Base-by-base conservation (phyloP, 1,140 invertebrate species). In the Charaxes varanes region DNA sequence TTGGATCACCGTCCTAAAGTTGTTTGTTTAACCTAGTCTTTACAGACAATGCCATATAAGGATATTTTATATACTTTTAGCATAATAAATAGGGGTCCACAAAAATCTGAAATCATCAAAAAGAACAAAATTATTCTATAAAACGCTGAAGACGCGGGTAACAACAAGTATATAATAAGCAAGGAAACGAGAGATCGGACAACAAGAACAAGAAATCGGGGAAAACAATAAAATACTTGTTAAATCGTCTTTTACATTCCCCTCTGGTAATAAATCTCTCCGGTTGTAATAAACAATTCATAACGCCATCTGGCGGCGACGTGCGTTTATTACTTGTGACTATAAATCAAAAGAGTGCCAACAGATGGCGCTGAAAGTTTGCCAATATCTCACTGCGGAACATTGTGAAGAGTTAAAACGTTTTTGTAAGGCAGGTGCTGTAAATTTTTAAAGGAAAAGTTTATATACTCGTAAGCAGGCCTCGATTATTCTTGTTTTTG, bases 301-400 rank as follows among this genome's bases (percentile, higher is more conserved):
- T 51, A 53, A 31, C 53, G 71, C 69, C 76, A 77, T 80, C 76
- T 80, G 72, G 60, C 28, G 55, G 13, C 43, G 62, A 64, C 62
- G 47, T 55, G 55, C 35, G 55, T 57, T 69, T 62, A 72, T 72
- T 68, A 69, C 53, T 58, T 34, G 36, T 22, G 12, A 38, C 47
- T 12, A 71, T 79, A 77, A 80, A 76, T 80, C 76, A 70, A 31
- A 30, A 41, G 34, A 51, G 41, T 49, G 52, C 62, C 55, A 59
- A 60, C 53, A 80, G 76, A 78, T 65, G 72, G 68, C 69, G 68
- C 47, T 53, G 44, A 37, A 76, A 80, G 53, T 80, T 77, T 36
- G 5, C 38, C 43, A 55, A 76, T 77, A 56, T 66, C 64, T 77
- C 62, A 42, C 32, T 30, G 41, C 47, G 44, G 56, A 67, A 66